Base-by-base conservation (phyloP, 2,888 invertebrate species). In the Melanchra persicariae region DNA sequence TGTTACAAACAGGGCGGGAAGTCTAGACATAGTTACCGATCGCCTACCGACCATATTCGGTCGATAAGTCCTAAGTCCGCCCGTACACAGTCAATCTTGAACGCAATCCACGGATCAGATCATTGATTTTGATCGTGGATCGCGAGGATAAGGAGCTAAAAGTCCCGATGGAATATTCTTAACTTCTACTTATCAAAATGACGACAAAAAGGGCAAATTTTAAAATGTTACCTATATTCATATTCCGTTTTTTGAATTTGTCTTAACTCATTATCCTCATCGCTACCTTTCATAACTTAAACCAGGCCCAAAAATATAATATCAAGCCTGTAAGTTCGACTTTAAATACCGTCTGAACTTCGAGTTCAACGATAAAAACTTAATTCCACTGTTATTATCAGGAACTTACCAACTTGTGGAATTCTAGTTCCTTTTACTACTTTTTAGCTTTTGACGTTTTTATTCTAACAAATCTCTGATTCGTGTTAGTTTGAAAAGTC, bases 281-380 rank as follows among this genome's bases (percentile, higher is more conserved):
- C 64, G 70, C 71, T 37, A 15, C 10, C 30, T 43, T 19, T 30
- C 10, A 40, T 43, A 19, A 68, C 54, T 70, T 61, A 9, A 0
- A 10, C 55, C 57, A 30, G 19, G 1, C 26, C 24, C 55, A 55
- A 66, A 64, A 54, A 67, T 58, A 61, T 72, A 63, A 66, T 55
- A 70, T 51, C 67, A 79, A 67, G 74, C 74, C 66, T 69, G 77
- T 76, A 77, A 87, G 82, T 86, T 85, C 75, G 75, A 84, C 79
- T 85, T 81, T 77, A 82, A 83, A 87, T 81, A 82, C 80, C 66
- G 64, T 63, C 75, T 61, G 75, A 86, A 86, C 82, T 85, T 77
- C 45, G 37, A 77, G 78, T 84, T 80, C 47, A 59, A 55, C 79
- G 87, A 87, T 87, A 87, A 87, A 87, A 87, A 85, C 75, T 85